Evolutionary conservation across 2,888 invertebrate species (phyloP).

Genomic region (Eremobia ochroleuca): DNA sequence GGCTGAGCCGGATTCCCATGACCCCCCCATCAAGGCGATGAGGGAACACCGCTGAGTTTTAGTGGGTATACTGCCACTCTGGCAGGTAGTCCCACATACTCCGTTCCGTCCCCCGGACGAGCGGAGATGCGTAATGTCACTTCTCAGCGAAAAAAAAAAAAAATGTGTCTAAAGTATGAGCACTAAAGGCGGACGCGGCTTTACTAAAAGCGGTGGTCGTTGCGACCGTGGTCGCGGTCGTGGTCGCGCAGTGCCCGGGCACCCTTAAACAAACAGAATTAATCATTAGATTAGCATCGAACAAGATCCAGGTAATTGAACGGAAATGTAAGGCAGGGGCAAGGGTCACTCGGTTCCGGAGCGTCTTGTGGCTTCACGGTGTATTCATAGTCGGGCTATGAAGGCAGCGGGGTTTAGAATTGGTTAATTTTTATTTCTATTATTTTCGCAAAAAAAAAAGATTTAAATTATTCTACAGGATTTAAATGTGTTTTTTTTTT

Average conservation of each 20-base stretch:
- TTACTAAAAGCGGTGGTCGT: neutral
- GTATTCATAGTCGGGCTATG: constrained; percentile 48
- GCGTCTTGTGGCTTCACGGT: constrained; percentile 60
- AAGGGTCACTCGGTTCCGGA: constrained; percentile 68
- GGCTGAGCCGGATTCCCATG: too few relatives aligned
- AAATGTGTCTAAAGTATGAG: too few relatives aligned
- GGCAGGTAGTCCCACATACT: too few relatives aligned
- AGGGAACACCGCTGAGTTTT: too few relatives aligned
- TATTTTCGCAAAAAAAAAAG: neutral
- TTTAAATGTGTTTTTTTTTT: too few relatives aligned
- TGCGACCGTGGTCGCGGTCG: neutral
- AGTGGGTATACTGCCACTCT: too few relatives aligned
- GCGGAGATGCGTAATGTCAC: too few relatives aligned
- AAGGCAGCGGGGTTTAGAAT: constrained; percentile 16
- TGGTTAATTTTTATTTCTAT: too few relatives aligned
- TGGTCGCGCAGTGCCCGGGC: neutral
- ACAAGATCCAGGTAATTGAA: constrained; percentile 70
- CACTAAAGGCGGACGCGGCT: neutral
- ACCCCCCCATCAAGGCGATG: too few relatives aligned
- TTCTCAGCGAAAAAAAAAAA: too few relatives aligned
- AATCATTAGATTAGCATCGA: constrained; percentile 71
- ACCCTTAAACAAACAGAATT: constrained; percentile 62
- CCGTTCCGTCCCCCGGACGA: too few relatives aligned
- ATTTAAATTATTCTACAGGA: too few relatives aligned
- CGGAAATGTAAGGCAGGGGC: constrained; percentile 71